Conservation (phyloP, 2,797 vertebrate species). For the Emydoidea blandingii region DNA sequence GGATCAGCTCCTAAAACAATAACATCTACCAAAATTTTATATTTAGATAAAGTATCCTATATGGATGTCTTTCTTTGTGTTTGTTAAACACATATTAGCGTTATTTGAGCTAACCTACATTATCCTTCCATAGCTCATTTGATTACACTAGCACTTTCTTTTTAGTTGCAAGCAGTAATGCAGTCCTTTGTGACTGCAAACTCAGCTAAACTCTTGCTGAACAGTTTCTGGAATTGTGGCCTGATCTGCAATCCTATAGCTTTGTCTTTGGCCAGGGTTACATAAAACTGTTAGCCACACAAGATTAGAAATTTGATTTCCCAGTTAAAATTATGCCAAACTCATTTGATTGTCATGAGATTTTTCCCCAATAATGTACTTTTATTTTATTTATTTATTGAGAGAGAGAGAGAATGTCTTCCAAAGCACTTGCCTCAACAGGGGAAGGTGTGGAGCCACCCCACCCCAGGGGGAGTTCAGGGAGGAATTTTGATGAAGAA, state of each 20-base stretch:
- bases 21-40: not conserved
- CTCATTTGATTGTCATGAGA: not conserved
- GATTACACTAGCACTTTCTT: not conserved
- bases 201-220: not conserved
- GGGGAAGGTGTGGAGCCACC: not conserved
- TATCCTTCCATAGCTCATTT: not conserved
- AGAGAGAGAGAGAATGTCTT: not conserved
- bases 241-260: not conserved
- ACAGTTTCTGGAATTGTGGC: not conserved
- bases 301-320: not conserved
- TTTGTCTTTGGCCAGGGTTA: not conserved
- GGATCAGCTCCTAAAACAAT: not conserved
- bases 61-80: not conserved
- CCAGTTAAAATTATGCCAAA: not conserved
- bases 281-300: not conserved
- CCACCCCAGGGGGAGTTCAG: not conserved
- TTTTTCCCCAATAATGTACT: not conserved
- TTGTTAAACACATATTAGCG: not conserved
- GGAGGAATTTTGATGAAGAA: not conserved
- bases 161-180: not conserved
- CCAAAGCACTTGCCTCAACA: not conserved
- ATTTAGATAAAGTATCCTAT: conserved; percentile 24
- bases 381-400: not conserved
- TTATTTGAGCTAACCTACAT: not conserved
- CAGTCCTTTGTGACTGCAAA: not conserved